Conservation (phyloP, 2,113 vertebrate species). For the Oplegnathus fasciatus region DNA sequence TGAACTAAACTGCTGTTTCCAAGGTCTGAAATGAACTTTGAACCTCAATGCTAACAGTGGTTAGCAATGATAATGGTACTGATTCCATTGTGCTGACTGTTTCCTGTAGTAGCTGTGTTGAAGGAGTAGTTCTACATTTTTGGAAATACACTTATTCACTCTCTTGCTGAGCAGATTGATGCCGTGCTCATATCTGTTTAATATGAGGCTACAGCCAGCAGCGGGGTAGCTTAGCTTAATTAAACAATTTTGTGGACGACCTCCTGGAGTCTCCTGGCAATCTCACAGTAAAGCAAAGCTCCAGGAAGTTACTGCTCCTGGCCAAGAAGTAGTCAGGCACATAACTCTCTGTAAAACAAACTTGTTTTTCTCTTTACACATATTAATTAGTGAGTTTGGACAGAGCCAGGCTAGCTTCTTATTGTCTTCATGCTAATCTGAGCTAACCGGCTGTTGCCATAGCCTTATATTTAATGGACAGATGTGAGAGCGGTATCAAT, state of each 20-base stretch:
- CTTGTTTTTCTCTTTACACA: neutral
- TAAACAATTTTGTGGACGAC: neutral
- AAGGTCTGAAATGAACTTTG: neutral
- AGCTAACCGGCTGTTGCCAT: neutral
- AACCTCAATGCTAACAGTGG: neutral
- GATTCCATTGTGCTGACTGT: neutral
- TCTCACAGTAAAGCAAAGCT: neutral
- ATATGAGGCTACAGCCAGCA: neutral
- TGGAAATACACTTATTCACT: neutral
- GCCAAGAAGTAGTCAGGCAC: neutral
- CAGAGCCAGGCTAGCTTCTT: neutral
- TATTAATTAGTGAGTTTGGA: neutral
- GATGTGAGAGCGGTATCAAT: neutral
- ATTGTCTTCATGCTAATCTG: neutral
- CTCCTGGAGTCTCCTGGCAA: neutral
- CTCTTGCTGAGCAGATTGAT: neutral
- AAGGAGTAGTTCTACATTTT: neutral
- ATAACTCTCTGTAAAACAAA: neutral
- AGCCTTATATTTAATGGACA: neutral
- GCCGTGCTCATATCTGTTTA: neutral
- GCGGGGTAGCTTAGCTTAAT: neutral
- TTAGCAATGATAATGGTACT: neutral
- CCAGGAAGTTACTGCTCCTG: neutral
- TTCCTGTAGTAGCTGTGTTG: neutral
- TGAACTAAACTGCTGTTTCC: neutral